A percentile compares a stretch with the other conserved stretches of the same genome.
Evolutionary conservation across 2,113 vertebrate genomes (phyloP).

Genomic region (Aegithalos caudatus): DNA sequence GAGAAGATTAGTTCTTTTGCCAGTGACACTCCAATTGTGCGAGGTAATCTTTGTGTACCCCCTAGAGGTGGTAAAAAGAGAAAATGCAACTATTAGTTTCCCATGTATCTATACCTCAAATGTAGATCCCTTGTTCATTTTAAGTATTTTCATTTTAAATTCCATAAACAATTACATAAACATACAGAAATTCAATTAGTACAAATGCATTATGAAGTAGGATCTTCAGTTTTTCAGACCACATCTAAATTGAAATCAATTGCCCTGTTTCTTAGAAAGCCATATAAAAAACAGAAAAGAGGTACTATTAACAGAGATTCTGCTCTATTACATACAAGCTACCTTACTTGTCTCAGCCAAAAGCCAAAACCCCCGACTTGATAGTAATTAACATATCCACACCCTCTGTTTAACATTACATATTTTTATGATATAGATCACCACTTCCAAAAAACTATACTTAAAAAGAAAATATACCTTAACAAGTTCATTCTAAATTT

Average conservation of each 20-base stretch:
- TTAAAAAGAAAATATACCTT: not conserved
- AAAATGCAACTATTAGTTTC: not conserved
- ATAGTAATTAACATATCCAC: not conserved
- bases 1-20: slow-evolving; percentile 98
- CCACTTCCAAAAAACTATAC: not conserved
- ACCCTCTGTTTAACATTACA: not conserved
- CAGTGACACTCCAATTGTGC: slow-evolving; percentile 83
- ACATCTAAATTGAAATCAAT: not conserved
- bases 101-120: not conserved
- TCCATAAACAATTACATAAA: not conserved
- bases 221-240: not conserved
- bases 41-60: slow-evolving; percentile 91
- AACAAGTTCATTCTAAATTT: not conserved
- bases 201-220: not conserved
- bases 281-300: not conserved
- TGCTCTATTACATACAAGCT: not conserved
- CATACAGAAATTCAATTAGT: not conserved
- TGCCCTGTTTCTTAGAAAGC: not conserved
- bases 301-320: not conserved
- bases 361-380: not conserved
- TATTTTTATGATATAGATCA: not conserved
- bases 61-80: slow-evolving; percentile 71
- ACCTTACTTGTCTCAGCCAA: not conserved
- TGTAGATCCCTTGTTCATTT: not conserved
- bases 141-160: not conserved